A percentile compares a stretch with the other conserved stretches of the same genome.
These are phyloP conservation scores for Antrozous pallidus DNA, from an alignment of 2,797 vertebrate genomes.

Conservation along the genomic window DNA sequence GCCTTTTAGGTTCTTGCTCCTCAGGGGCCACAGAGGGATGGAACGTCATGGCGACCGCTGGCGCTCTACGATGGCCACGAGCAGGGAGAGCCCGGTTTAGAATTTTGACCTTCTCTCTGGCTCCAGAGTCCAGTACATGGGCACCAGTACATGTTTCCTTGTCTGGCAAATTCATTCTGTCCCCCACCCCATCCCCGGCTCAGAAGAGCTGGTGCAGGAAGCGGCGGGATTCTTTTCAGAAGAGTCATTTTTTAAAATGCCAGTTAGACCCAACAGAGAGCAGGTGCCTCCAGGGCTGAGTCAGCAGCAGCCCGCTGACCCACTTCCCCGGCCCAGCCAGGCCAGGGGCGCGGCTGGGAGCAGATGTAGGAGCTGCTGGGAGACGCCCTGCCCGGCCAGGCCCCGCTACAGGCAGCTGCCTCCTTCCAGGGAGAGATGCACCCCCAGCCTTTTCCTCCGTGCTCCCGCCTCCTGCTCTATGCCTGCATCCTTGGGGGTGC, in stretches of 20 bases:
- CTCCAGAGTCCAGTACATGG: rapidly evolving
- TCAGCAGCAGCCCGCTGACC: not conserved
- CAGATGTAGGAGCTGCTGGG: not conserved
- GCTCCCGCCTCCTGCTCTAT: not conserved
- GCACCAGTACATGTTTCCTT: not conserved
- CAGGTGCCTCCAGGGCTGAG: not conserved
- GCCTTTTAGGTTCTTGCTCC: not conserved
- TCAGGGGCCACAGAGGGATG: not conserved
- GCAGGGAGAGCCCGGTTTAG: not conserved
- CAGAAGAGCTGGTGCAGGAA: not conserved
- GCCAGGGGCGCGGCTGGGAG: not conserved
- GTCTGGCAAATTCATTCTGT: not conserved
- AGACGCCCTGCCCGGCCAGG: rapidly evolving
- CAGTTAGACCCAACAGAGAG: not conserved
- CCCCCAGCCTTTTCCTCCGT: not conserved
- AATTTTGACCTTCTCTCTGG: not conserved
- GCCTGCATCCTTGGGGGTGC: not conserved
- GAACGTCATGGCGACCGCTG: not conserved
- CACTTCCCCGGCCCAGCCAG: not conserved
- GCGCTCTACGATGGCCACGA: not conserved
- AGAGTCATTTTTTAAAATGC: not conserved
- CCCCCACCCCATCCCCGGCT: rapidly evolving
- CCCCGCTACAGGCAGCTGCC: rapidly evolving
- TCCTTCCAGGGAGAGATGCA: rapidly evolving
- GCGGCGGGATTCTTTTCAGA: not conserved